Evolutionary conservation across 2,888 invertebrate genomes (phyloP).

Genomic region (Fragum sueziense): DNA sequence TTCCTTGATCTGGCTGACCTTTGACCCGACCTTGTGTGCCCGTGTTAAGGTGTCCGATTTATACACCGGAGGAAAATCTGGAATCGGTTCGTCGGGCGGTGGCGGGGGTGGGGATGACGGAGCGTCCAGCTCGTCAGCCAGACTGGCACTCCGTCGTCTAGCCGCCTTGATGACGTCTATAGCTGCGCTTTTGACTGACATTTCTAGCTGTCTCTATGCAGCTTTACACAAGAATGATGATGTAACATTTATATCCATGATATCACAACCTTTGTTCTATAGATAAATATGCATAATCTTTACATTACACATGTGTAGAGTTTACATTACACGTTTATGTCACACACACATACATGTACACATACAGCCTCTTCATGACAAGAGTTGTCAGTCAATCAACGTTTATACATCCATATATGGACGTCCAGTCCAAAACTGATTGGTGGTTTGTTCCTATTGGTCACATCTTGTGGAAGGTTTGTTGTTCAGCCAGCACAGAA

Average conservation of each 20-base stretch:
- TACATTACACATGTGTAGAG: background rate
- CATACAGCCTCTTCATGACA: background rate
- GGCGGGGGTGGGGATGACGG: slow-evolving; percentile 39
- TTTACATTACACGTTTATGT: background rate
- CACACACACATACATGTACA: background rate
- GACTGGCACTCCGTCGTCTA: slow-evolving; percentile 69
- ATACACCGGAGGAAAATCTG: slow-evolving; percentile 49
- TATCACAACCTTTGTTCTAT: slow-evolving; percentile 14
- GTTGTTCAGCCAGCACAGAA: background rate
- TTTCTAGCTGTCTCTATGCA: background rate
- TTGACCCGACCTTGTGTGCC: slow-evolving; percentile 56
- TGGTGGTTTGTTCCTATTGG: background rate
- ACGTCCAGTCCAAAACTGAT: slow-evolving; percentile 10
- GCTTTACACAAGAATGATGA: background rate
- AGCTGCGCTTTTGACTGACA: slow-evolving; percentile 1
- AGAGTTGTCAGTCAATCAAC: background rate
- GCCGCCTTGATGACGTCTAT: slow-evolving; percentile 64
- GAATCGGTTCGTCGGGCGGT: slow-evolving; percentile 33
- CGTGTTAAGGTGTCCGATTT: slow-evolving; percentile 41
- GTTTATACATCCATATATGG: background rate
- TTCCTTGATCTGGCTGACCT: slow-evolving; percentile 77
- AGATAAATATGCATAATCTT: background rate
- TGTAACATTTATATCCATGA: background rate
- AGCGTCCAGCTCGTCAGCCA: slow-evolving; percentile 46
- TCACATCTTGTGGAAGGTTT: slow-evolving; percentile 7